Base-by-base conservation (phyloP, 1,140 invertebrate species). In the Sitobion miscanthi region DNA sequence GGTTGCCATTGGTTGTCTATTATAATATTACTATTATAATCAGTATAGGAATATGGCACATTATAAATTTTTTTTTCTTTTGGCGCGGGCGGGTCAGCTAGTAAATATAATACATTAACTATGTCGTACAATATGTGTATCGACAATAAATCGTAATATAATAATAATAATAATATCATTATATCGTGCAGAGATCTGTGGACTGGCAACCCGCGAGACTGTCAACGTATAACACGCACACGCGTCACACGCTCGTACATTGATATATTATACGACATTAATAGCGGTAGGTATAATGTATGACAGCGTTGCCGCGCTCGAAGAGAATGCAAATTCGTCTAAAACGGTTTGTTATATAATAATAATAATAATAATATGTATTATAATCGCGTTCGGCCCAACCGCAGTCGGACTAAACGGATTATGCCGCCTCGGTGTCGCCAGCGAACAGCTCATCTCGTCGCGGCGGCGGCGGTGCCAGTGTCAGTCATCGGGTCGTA, bases 401-500 rank as follows among this genome's bases (percentile, higher is more conserved):
- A 77, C 62, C 62, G 62, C 62, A 77, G 30, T 77, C 30, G 62
- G 62, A n/a, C 62, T 77, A 77, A 77, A n/a, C 62, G 30, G 62
- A n/a, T 77, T 77, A 77, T 77, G 9, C 35, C 35, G 35, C 21
- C 35, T 83, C 35, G 20, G 35, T 83, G 77, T 83, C 77, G 35
- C 35, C 77, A 7, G 20, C 35, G 77, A 23, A n/a, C 77, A 20
- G 77, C 35, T 83, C 35, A 83, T 38, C n/a, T 38, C 77, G 35
- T 2, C 20, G 35, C 35, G 35, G 35, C 21, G 69, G 30, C 30
- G n/a, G 9, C 69, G 77, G 77, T 38, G 77, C 6, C 35, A 4
- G 62, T 38, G 77, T 83, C 77, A 83, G 77, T 83, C 77, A 47
- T 47, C 42, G 25, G 85, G 85, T 88, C 47, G 21, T 88, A n/a